Percentiles rank a stretch among this genome's conserved stretches.
phyloP scores from a whole-genome alignment of 2,888 invertebrate genomes.

The Agapostemon virescens region DNA sequence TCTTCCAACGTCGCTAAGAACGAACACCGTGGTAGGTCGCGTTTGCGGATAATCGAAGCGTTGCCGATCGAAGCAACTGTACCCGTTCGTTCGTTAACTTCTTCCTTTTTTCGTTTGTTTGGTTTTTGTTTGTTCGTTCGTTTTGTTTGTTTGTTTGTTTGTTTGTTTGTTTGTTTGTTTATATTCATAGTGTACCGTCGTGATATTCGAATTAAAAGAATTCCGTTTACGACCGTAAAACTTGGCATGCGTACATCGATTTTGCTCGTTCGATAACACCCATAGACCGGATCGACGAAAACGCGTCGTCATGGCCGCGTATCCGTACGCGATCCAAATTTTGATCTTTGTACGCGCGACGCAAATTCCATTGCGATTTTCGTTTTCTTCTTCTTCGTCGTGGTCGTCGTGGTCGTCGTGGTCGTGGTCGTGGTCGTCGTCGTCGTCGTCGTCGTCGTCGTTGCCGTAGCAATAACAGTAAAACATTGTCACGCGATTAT shows the following conservation, averaged over 20 bases:
- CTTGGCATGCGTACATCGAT: background rate
- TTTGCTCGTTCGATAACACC: background rate
- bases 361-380: background rate
- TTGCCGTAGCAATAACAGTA: background rate
- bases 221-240: background rate
- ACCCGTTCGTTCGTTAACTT: background rate
- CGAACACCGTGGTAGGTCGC: background rate
- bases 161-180: background rate
- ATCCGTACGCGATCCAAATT: background rate
- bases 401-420: background rate
- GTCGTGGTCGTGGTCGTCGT: background rate
- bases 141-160: background rate
- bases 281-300: background rate
- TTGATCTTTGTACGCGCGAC: background rate
- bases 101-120: background rate
- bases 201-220: background rate
- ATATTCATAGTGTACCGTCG: background rate
- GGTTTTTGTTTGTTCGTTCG: background rate
- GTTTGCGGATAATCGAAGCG: background rate
- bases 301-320: background rate
- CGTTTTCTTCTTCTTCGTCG: background rate
- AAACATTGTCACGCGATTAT: background rate
- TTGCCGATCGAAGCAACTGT: background rate
- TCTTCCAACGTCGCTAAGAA: slow-evolving; percentile 1
- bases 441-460: background rate